phyloP scores from a whole-genome alignment of 1,140 invertebrate genomes.

The Panagrolaimus sp. region DNA sequence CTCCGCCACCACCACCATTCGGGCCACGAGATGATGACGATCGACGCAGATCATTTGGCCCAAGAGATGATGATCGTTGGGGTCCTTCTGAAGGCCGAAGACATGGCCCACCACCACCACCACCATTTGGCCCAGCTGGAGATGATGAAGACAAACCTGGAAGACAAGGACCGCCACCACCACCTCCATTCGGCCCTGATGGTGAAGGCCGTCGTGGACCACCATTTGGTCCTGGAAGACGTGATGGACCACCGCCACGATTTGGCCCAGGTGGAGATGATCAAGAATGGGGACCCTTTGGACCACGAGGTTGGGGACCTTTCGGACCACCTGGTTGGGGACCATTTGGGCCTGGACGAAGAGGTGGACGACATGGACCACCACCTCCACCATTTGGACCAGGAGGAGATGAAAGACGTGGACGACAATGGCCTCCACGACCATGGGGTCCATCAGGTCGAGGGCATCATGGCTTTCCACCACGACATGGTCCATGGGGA shows the following conservation, averaged over 20 bases:
- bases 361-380: neutral
- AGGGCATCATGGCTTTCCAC: too few relatives aligned
- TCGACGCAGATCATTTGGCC: neutral
- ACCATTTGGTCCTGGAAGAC: neutral
- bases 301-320: too few relatives aligned
- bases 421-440: neutral
- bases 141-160: neutral
- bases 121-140: neutral
- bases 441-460: neutral
- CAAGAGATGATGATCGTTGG: neutral
- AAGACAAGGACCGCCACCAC: neutral
- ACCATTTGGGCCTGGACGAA: neutral
- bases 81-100: neutral
- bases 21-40: neutral
- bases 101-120: neutral
- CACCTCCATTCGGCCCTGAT: neutral
- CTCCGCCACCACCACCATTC: too few relatives aligned
- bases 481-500: neutral
- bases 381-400: neutral
- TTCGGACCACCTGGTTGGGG: neutral
- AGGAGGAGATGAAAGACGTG: neutral
- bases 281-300: too few relatives aligned
- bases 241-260: too few relatives aligned
- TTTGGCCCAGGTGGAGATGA: too few relatives aligned
- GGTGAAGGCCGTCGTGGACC: neutral